phyloP scores from a whole-genome alignment of 1,140 invertebrate species.

The Microplitis mediator region DNA sequence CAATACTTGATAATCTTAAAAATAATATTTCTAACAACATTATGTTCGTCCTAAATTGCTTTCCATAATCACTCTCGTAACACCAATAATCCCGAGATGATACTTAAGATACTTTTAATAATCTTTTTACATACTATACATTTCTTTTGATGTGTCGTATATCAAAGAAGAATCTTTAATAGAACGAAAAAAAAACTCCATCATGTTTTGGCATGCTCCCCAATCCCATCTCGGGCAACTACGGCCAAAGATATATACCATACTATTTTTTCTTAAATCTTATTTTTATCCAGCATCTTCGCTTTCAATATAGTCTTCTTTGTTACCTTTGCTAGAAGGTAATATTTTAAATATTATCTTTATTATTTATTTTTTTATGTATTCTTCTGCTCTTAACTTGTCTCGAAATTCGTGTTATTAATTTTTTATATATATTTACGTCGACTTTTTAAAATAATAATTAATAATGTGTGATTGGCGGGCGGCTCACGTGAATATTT shows the following conservation, averaged over 20 bases:
- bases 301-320: constrained; percentile 32
- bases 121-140: too few relatives aligned
- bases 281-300: constrained; percentile 42
- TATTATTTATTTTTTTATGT: constrained; percentile 33
- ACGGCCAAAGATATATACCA: constrained; percentile 28
- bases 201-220: not conserved
- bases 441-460: not conserved
- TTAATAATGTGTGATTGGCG: not conserved
- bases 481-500: not conserved
- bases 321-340: constrained; percentile 8
- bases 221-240: constrained; percentile 15
- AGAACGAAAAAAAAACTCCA: not conserved
- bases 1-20: constrained; percentile 56
- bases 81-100: constrained; percentile 20
- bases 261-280: constrained; percentile 37
- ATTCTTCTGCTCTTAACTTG: constrained; percentile 21
- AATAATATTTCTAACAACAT: constrained; percentile 62
- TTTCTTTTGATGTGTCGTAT: not conserved
- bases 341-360: constrained; percentile 30
- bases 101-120: not conserved
- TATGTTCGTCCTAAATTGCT: constrained; percentile 59
- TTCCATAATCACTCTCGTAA: constrained; percentile 55
- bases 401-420: not conserved
- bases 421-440: not conserved
- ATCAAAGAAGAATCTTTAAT: constrained; percentile 5